Evolutionary conservation across 2,113 vertebrate species (phyloP).

Genomic region (Australoheros scitulus): DNA sequence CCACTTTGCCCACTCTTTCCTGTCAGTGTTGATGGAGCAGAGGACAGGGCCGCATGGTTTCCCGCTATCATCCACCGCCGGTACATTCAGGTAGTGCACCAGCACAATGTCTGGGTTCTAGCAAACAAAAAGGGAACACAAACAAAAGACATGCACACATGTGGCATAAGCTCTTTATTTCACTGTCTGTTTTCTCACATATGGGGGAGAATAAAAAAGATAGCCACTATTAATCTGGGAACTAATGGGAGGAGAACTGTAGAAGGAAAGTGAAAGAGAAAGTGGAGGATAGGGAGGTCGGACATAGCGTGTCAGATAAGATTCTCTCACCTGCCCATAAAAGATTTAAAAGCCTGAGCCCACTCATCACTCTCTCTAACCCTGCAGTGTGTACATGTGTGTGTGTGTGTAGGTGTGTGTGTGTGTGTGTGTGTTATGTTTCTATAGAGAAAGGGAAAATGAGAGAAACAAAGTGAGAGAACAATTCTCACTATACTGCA

Average conservation of each 20-base stretch:
- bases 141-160: constrained; percentile 25
- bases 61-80: constrained; percentile 96
- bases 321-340: constrained; percentile 77
- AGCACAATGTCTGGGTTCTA: constrained; percentile 99
- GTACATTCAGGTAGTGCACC: constrained; percentile 99
- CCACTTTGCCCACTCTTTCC: constrained; percentile 99
- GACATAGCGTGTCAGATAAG: constrained; percentile 72
- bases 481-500: constrained; percentile 49
- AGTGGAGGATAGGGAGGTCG: constrained; percentile 66
- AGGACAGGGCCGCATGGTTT: constrained; percentile 97
- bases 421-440: constrained; percentile 21
- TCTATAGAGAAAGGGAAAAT: background rate
- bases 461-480: constrained; percentile 21
- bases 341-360: constrained; percentile 73
- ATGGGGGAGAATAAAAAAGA: constrained; percentile 23
- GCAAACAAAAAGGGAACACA: constrained; percentile 13
- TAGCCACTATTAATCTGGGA: constrained; percentile 33
- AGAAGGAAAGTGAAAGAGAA: constrained; percentile 48
- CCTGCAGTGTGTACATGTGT: constrained; percentile 52
- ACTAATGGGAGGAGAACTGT: constrained; percentile 1
- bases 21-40: constrained; percentile 99
- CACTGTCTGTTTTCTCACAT: background rate
- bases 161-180: constrained; percentile 17
- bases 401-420: constrained; percentile 37
- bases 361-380: constrained; percentile 71